A percentile compares a stretch with the other conserved stretches of the same genome.
Evolutionary conservation across 2,888 invertebrate genomes (phyloP).

Genomic region (Argyresthia goedartella): DNA sequence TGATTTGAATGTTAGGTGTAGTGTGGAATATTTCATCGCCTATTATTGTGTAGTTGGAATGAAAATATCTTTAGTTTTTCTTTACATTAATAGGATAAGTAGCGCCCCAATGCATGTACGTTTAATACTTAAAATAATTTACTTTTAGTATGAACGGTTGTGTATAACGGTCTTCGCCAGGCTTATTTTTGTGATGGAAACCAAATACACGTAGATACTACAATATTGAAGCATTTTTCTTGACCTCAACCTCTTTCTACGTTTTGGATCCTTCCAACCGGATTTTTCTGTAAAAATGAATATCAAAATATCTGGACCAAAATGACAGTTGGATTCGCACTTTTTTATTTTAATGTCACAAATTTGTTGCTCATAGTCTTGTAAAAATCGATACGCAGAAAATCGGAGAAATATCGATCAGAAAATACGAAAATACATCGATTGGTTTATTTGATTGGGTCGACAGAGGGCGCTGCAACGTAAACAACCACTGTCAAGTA

Average conservation of each 20-base stretch:
- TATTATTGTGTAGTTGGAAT: not conserved
- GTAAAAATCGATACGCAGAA: too few relatives aligned
- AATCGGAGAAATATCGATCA: too few relatives aligned
- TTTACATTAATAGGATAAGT: not conserved
- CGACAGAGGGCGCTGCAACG: too few relatives aligned
- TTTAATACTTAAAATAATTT: not conserved
- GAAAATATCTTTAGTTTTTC: not conserved
- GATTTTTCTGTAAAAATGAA: too few relatives aligned
- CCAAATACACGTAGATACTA: constrained; percentile 51
- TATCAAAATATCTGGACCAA: too few relatives aligned
- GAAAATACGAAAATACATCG: too few relatives aligned
- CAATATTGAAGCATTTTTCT: not conserved
- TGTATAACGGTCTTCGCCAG: constrained; percentile 20
- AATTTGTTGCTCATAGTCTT: too few relatives aligned
- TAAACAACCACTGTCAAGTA: too few relatives aligned
- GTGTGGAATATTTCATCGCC: constrained; percentile 14
- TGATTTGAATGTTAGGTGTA: not conserved
- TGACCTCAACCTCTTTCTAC: not conserved
- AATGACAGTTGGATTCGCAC: too few relatives aligned
- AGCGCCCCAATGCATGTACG: not conserved
- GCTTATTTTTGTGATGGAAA: constrained; percentile 40
- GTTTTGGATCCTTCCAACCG: too few relatives aligned
- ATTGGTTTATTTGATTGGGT: too few relatives aligned
- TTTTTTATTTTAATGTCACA: too few relatives aligned
- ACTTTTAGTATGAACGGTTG: constrained; percentile 12